Evolutionary conservation across 2,888 invertebrate species (phyloP).

Genomic region (Odontocolon sp.): DNA sequence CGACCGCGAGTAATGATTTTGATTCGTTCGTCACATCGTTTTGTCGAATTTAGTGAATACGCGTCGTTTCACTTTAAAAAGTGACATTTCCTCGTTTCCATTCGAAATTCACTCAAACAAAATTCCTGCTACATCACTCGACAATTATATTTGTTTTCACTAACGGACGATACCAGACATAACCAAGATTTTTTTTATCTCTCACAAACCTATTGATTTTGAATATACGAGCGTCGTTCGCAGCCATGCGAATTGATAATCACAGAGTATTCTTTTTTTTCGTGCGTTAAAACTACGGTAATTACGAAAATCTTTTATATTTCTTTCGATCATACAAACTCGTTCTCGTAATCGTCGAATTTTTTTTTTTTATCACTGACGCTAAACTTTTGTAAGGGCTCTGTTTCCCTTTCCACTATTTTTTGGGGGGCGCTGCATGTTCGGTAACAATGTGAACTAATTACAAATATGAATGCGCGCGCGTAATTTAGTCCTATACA

Average conservation of each 20-base stretch:
- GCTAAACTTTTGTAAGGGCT: constrained; percentile 44
- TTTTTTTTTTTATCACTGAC: constrained; percentile 59
- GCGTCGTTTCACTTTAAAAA: too few species aligned
- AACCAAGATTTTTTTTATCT: constrained; percentile 56
- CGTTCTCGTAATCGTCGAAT: constrained; percentile 51
- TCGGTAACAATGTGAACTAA: too few species aligned
- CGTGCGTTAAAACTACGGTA: constrained; percentile 15
- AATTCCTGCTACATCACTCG: not conserved
- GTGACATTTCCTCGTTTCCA: not conserved
- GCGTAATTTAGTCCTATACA: too few species aligned
- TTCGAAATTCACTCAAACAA: not conserved
- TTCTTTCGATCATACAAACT: constrained; percentile 21
- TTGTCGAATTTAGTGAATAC: too few species aligned
- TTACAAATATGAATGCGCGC: too few species aligned
- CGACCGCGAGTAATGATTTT: constrained; percentile 6
- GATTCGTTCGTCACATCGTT: too few species aligned
- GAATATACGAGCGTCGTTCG: constrained; percentile 19
- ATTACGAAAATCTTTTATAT: constrained; percentile 2
- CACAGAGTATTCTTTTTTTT: not conserved
- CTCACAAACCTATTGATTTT: constrained; percentile 58
- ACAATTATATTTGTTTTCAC: constrained; percentile 41
- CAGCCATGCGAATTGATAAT: not conserved
- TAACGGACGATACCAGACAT: constrained; percentile 55
- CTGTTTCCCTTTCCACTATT: too few species aligned
- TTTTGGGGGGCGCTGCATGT: too few species aligned